phyloP scores from a whole-genome alignment of 2,113 vertebrate species.

The Megaceryle maxima region DNA sequence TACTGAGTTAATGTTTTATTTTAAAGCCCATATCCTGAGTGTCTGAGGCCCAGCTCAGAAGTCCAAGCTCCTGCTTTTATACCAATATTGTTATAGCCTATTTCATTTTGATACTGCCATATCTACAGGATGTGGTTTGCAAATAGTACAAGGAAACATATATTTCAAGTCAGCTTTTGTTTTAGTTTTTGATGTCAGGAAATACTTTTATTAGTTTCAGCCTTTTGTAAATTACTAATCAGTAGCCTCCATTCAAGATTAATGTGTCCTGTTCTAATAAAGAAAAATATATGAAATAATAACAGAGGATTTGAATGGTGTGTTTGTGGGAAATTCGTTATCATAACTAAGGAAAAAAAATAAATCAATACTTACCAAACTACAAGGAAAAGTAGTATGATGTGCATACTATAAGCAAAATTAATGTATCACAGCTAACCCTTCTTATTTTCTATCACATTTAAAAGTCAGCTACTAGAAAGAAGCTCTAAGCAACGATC shows the following conservation, averaged over 20 bases:
- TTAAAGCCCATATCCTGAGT: neutral
- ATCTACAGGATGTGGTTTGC: neutral
- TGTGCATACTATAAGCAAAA: neutral
- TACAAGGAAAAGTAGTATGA: neutral
- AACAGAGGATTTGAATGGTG: neutral
- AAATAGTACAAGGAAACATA: neutral
- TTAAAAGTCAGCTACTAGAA: neutral
- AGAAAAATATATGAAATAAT: neutral
- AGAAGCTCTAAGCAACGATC: neutral
- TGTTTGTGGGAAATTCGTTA: neutral
- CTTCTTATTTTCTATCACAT: neutral
- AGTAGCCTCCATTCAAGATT: neutral
- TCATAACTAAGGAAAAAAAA: neutral
- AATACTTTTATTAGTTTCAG: neutral
- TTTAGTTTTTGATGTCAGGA: neutral
- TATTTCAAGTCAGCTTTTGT: neutral
- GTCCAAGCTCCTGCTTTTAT: neutral
- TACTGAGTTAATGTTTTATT: neutral
- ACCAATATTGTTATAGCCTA: neutral
- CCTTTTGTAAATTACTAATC: neutral
- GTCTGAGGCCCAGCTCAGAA: neutral
- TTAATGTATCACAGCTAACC: neutral
- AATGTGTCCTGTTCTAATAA: neutral
- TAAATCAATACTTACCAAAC: conserved; percentile 12
- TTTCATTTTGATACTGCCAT: neutral